Base-by-base conservation (phyloP, 2,888 invertebrate genomes). In the Tanytarsus gracilentus region DNA sequence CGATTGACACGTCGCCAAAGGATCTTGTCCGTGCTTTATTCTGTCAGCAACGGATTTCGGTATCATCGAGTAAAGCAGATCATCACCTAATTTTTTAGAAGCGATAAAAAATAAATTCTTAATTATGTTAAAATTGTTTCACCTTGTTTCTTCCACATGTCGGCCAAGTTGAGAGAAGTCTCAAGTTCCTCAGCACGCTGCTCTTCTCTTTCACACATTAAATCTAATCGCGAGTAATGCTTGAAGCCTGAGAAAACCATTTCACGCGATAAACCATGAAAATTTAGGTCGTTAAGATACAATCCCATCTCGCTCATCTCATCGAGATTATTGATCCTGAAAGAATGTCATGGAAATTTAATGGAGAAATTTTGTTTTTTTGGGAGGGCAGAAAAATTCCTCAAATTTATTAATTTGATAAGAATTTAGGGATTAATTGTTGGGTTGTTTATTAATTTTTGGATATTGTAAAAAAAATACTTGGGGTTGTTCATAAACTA, bases 21-120 rank as follows among this genome's bases (percentile, higher is more conserved):
- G 81, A 67, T 86, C 84, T 62, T 83, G 81, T 0, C 91, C 92
- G 18, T 81, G 76, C 62, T 88, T 78, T 66, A 94, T 77, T 63
- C 86, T 80, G 68, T 90, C 87, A 0, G 91, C 93, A 14, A 93
- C 85, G 2, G 84, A 82, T 67, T 84, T 83, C 0, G 94, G 94
- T 68, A 94, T 90, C 93, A 94, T 94, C 1, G 93, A 91, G 69
- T 93, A 93, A 0, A 94, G 75, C 4, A 94, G 76, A 65, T 88
- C 88, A 68, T 94, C 91, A 1, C 91, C 88, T n/a, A n/a, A n/a
- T n/a, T n/a, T n/a, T n/a, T n/a, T n/a, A n/a, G n/a, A n/a, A n/a
- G n/a, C n/a, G n/a, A n/a, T n/a, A n/a, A n/a, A n/a, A n/a, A n/a
- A n/a, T n/a, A n/a, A n/a, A n/a, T n/a, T n/a, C n/a, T n/a, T n/a